phyloP scores from a whole-genome alignment of 1,140 invertebrate genomes.

The Lasioglossum albipes region DNA sequence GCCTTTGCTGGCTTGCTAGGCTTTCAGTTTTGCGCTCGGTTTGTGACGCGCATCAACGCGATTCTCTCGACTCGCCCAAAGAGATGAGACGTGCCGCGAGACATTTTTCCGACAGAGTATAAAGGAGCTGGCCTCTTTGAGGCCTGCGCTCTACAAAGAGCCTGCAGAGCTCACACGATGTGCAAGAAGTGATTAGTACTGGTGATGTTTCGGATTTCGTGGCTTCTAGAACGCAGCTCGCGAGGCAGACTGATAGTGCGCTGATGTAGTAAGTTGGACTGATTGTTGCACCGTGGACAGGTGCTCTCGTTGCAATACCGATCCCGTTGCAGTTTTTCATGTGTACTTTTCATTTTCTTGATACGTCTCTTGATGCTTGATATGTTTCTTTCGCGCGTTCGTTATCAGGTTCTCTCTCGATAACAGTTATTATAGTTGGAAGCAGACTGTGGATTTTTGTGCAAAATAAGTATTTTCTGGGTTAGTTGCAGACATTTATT shows the following conservation, averaged over 20 bases:
- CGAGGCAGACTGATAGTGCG: background rate
- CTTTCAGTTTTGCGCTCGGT: slow-evolving; percentile 51
- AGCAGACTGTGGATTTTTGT: too few species aligned
- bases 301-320: too few species aligned
- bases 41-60: slow-evolving; percentile 32
- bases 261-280: background rate
- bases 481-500: too few species aligned
- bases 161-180: background rate
- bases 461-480: too few species aligned
- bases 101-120: slow-evolving; percentile 40
- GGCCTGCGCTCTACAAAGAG: background rate
- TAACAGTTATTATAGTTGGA: too few species aligned
- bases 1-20: slow-evolving; percentile 32
- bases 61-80: slow-evolving; percentile 32
- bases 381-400: too few species aligned
- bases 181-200: slow-evolving; percentile 4
- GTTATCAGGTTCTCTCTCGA: too few species aligned
- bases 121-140: slow-evolving; percentile 37
- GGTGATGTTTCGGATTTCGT: background rate
- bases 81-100: slow-evolving; percentile 39
- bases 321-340: too few species aligned
- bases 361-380: too few species aligned
- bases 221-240: background rate
- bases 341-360: too few species aligned
- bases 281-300: background rate